These are phyloP conservation scores for Poecilia latipinna DNA, from an alignment of 2,113 vertebrate species.

Conservation along the genomic window DNA sequence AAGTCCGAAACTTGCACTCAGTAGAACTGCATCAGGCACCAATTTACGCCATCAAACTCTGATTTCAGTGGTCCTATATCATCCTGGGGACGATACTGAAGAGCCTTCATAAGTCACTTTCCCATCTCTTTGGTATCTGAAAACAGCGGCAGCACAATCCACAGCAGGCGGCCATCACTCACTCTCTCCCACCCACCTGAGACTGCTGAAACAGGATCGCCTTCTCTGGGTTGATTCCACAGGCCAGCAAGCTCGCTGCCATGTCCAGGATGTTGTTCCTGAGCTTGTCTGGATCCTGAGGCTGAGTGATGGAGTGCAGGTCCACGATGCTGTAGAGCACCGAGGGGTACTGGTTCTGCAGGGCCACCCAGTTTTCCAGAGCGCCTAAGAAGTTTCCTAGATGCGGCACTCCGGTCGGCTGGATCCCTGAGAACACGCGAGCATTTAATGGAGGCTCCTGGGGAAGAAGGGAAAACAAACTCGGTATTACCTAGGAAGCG, in stretches of 20 bases:
- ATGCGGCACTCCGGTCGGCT: slow-evolving; percentile 92
- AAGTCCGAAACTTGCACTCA: too few species aligned
- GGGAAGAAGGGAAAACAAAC: background rate
- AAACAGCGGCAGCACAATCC: background rate
- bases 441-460: slow-evolving; percentile 50
- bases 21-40: too few species aligned
- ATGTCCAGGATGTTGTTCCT: slow-evolving; percentile 87
- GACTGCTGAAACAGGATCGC: slow-evolving; percentile 94
- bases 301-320: slow-evolving; percentile 91
- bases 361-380: slow-evolving; percentile 89
- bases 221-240: slow-evolving; percentile 88
- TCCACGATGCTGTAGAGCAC: slow-evolving; percentile 95
- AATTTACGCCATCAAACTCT: too few species aligned
- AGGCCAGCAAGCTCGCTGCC: slow-evolving; percentile 90
- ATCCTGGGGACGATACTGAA: too few species aligned
- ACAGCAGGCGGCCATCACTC: background rate
- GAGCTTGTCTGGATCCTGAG: slow-evolving; percentile 84
- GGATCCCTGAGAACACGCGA: slow-evolving; percentile 94
- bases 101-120: too few species aligned
- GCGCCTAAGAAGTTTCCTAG: slow-evolving; percentile 97
- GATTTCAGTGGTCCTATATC: too few species aligned
- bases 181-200: slow-evolving; percentile 77
- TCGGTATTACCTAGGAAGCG: background rate
- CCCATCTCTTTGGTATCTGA: too few species aligned
- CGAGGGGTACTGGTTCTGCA: slow-evolving; percentile 83